These are phyloP conservation scores for Geotrypetes seraphini DNA, from an alignment of 2,797 vertebrate genomes.

Conservation along the genomic window DNA sequence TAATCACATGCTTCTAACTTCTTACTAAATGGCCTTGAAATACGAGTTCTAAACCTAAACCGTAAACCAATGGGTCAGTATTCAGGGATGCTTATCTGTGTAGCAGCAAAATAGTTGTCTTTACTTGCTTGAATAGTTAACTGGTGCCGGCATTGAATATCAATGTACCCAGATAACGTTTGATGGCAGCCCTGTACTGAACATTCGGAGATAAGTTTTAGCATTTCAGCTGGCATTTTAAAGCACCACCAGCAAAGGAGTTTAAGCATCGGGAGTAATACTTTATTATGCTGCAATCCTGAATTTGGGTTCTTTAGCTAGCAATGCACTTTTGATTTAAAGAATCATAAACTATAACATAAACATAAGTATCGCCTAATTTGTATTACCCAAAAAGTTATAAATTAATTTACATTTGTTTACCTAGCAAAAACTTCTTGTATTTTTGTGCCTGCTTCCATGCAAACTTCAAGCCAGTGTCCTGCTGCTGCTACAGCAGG, in stretches of 20 bases:
- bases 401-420: slow-evolving; percentile 3
- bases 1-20: slow-evolving; percentile 53
- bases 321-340: slow-evolving; percentile 39
- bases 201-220: too few relatives aligned
- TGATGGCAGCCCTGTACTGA: too few relatives aligned
- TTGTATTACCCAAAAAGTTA: slow-evolving; percentile 26
- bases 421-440: slow-evolving; percentile 5
- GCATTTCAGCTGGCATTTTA: too few relatives aligned
- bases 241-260: too few relatives aligned
- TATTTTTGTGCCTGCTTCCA: background rate
- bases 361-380: slow-evolving; percentile 37
- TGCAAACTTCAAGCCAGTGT: slow-evolving; percentile 15
- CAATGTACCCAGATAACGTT: too few relatives aligned
- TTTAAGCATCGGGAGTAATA: too few relatives aligned
- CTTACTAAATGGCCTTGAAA: slow-evolving; percentile 46
- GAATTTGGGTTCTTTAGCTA: slow-evolving; percentile 41
- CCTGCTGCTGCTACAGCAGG: slow-evolving; percentile 1
- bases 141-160: too few relatives aligned
- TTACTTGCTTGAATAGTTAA: too few relatives aligned
- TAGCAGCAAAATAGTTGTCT: too few relatives aligned
- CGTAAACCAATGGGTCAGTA: too few relatives aligned
- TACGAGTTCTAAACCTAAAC: slow-evolving; percentile 44
- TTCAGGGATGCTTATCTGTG: too few relatives aligned
- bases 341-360: slow-evolving; percentile 35
- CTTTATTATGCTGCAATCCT: slow-evolving; percentile 45